Evolutionary conservation across 1,140 invertebrate species (phyloP).

Genomic region (Papilio machaon): DNA sequence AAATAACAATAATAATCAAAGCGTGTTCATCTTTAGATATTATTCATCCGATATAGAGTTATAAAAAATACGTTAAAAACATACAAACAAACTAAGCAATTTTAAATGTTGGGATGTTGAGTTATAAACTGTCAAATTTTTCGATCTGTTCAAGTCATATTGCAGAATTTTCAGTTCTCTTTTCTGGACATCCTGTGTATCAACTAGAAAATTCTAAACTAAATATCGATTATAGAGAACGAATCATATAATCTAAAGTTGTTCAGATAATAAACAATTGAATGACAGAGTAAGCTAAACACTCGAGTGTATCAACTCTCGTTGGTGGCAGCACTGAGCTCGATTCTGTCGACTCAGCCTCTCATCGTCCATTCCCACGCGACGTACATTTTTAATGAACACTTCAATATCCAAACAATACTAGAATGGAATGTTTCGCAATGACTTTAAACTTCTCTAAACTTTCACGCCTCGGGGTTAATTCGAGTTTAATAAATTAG

Average conservation of each 20-base stretch:
- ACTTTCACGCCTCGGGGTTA: constrained; percentile 22
- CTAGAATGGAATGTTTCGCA: constrained; percentile 12
- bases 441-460: constrained; percentile 20
- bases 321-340: constrained; percentile 56
- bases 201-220: background rate
- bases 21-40: too few relatives aligned
- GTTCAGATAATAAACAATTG: constrained; percentile 18
- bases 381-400: constrained; percentile 61
- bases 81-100: too few relatives aligned
- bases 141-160: too few relatives aligned
- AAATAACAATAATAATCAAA: background rate
- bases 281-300: constrained; percentile 26
- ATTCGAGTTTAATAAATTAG: constrained; percentile 4
- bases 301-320: background rate
- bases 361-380: constrained; percentile 53
- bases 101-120: too few relatives aligned
- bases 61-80: too few relatives aligned
- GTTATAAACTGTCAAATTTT: too few relatives aligned
- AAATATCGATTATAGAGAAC: background rate
- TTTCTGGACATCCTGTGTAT: background rate
- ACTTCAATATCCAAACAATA: constrained; percentile 44
- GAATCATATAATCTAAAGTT: background rate
- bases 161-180: too few relatives aligned
- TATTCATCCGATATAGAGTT: background rate
- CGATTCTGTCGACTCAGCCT: constrained; percentile 63